These are phyloP conservation scores for Crotalus viridis DNA, from an alignment of 2,113 vertebrate genomes.

Conservation along the genomic window DNA sequence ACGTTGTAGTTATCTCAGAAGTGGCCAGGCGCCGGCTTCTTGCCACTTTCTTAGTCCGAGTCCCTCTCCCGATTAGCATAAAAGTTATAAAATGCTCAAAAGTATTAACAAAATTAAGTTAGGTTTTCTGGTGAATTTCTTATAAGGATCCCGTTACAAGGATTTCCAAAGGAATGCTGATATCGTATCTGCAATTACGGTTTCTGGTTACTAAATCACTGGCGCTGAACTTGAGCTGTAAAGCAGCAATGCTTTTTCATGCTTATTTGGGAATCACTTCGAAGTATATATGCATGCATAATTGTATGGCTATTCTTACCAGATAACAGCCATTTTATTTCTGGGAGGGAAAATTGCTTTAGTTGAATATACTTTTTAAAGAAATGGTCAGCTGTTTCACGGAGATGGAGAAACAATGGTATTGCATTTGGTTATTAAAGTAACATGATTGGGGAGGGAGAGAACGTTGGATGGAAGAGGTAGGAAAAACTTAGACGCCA, in stretches of 20 bases:
- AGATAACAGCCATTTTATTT: neutral
- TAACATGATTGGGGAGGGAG: neutral
- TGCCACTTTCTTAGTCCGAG: neutral
- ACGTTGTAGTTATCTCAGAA: slow-evolving; percentile 7
- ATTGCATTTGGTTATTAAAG: neutral
- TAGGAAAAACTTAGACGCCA: accelerated
- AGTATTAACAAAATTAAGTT: neutral
- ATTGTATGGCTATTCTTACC: neutral
- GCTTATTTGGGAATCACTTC: neutral
- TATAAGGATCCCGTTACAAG: neutral
- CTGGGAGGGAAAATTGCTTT: neutral
- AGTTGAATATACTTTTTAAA: neutral
- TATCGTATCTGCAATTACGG: neutral
- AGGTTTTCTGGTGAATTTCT: neutral
- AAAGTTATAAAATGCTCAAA: neutral
- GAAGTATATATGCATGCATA: neutral
- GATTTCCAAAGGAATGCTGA: neutral
- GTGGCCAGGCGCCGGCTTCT: neutral
- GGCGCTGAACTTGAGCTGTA: neutral
- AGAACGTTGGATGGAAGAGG: neutral
- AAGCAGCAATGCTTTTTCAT: neutral
- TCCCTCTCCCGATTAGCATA: neutral
- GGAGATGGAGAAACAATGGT: neutral
- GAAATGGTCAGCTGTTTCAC: neutral
- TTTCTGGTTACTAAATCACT: neutral